Evolutionary conservation across 2,888 invertebrate genomes (phyloP).

Genomic region (Epirrhoe tristata): DNA sequence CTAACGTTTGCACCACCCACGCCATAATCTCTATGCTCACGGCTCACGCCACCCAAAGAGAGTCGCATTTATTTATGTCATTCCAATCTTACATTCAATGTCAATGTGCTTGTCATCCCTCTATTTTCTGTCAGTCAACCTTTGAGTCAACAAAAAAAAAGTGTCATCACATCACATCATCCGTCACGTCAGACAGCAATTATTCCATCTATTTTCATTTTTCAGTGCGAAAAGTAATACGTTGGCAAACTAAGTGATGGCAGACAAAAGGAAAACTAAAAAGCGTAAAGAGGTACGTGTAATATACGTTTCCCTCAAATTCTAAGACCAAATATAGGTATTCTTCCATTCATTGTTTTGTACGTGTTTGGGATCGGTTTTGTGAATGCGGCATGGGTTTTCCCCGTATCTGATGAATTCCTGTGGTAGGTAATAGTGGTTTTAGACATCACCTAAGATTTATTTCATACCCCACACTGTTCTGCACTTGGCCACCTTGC

Average conservation of each 20-base stretch:
- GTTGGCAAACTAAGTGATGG: constrained; percentile 75
- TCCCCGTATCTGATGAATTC: constrained; percentile 8
- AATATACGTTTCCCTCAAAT: neutral
- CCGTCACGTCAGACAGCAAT: neutral
- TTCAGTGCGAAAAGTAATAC: constrained; percentile 52
- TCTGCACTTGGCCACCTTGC: neutral
- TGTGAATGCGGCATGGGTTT: constrained; percentile 46
- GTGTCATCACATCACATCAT: neutral
- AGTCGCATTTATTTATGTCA: too few species aligned
- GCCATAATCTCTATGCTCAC: too few species aligned
- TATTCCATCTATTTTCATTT: constrained; percentile 48
- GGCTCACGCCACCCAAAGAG: too few species aligned
- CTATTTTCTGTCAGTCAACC: neutral
- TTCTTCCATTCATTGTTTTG: constrained; percentile 9
- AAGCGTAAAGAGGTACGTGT: constrained; percentile 80
- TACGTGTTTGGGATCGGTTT: constrained; percentile 1
- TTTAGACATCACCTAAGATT: neutral
- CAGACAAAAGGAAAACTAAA: constrained; percentile 81
- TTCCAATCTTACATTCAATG: constrained; percentile 14
- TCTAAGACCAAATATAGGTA: neutral
- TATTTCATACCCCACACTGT: neutral
- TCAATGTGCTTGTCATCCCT: too few species aligned
- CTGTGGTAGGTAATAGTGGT: neutral
- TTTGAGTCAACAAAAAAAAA: too few species aligned
- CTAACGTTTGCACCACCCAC: too few species aligned